Percentiles rank a stretch among this genome's conserved stretches.
These are phyloP conservation scores for Lagorchestes hirsutus DNA, from an alignment of 2,797 vertebrate genomes.

Conservation along the genomic window DNA sequence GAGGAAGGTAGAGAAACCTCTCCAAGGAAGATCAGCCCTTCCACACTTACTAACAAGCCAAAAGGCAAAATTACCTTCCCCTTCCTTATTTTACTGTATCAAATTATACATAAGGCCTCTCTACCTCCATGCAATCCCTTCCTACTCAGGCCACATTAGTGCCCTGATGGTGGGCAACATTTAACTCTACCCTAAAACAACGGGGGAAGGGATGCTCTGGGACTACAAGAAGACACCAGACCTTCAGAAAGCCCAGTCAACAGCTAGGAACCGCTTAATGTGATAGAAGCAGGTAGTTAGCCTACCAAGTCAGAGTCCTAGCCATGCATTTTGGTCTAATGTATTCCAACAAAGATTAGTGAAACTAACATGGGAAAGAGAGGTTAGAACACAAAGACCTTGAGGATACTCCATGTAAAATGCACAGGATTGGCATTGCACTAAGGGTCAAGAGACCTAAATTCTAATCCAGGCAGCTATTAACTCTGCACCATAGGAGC, in stretches of 20 bases:
- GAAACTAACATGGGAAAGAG: neutral
- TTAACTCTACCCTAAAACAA: neutral
- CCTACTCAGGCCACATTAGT: neutral
- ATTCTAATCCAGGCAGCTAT: neutral
- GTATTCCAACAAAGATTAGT: neutral
- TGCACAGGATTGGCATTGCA: neutral
- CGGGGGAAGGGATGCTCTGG: neutral
- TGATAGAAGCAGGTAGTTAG: neutral
- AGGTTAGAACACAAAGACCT: neutral
- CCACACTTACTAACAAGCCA: neutral
- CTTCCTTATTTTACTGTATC: neutral
- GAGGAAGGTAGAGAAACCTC: neutral
- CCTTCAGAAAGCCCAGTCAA: neutral
- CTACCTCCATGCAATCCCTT: neutral
- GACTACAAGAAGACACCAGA: neutral
- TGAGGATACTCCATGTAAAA: neutral
- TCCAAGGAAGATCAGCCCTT: neutral
- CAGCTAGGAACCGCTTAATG: neutral
- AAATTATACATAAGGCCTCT: neutral
- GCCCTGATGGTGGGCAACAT: neutral
- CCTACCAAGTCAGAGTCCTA: neutral
- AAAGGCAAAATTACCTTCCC: neutral
- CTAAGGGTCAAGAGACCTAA: neutral
- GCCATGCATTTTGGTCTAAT: neutral
- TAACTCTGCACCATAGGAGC: neutral